phyloP scores from a whole-genome alignment of 2,113 vertebrate genomes.

The Elephas maximus region DNA sequence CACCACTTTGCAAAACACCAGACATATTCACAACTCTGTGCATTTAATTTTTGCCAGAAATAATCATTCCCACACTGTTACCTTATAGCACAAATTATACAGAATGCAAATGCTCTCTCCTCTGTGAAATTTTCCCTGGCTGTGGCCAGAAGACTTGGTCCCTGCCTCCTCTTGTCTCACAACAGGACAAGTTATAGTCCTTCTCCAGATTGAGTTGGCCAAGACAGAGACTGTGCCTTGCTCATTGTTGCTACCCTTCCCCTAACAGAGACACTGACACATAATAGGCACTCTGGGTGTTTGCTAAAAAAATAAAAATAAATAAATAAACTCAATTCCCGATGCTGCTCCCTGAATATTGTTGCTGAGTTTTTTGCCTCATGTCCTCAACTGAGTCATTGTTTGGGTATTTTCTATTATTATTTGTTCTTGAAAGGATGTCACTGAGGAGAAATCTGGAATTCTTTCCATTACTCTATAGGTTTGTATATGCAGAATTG shows the following conservation, averaged over 20 bases:
- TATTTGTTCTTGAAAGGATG: background rate
- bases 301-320: conserved; percentile 19
- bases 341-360: background rate
- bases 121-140: background rate
- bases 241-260: background rate
- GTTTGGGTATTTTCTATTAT: background rate
- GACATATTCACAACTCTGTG: background rate
- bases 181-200: background rate
- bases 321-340: background rate
- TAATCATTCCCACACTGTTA: background rate
- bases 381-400: background rate
- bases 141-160: background rate
- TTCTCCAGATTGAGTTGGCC: background rate
- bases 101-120: background rate
- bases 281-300: background rate
- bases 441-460: background rate
- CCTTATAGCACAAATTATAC: background rate
- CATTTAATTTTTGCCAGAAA: background rate
- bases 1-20: background rate
- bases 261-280: background rate
- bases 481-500: background rate
- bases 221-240: background rate
- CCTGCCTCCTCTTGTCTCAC: background rate
- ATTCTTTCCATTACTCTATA: background rate
- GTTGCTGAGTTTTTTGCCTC: background rate